A percentile compares a stretch with the other conserved stretches of the same genome.
Evolutionary conservation across 2,113 vertebrate species (phyloP).

Genomic region (Pyxicephalus adspersus): DNA sequence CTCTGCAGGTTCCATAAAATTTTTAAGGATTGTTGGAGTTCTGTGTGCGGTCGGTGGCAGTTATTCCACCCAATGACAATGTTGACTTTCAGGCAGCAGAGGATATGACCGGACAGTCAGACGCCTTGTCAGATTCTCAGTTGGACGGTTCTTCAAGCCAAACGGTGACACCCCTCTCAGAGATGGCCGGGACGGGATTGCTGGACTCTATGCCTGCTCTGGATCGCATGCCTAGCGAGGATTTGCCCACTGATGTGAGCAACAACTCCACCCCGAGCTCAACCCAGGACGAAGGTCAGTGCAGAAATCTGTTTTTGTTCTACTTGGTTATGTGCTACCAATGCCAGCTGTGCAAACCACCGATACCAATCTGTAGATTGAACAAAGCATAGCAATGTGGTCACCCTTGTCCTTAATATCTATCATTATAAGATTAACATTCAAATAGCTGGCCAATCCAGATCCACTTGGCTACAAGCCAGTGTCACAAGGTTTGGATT

Average conservation of each 20-base stretch:
- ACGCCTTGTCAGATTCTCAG: conserved; percentile 70
- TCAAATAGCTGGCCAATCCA: too few relatives aligned
- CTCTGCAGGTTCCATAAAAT: too few relatives aligned
- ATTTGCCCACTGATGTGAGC: conserved; percentile 86
- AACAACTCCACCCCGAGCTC: conserved; percentile 88
- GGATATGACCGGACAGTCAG: conserved; percentile 68
- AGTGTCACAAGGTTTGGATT: too few relatives aligned
- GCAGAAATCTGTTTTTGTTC: background rate
- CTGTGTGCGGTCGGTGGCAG: too few relatives aligned
- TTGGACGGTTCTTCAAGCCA: conserved; percentile 73
- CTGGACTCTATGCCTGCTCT: conserved; percentile 77
- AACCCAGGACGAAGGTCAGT: conserved; percentile 84
- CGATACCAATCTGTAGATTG: too few relatives aligned
- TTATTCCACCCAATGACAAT: background rate
- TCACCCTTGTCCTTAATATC: too few relatives aligned
- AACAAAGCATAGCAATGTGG: too few relatives aligned
- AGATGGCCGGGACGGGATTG: conserved; percentile 55
- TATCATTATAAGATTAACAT: too few relatives aligned
- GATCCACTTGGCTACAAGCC: too few relatives aligned
- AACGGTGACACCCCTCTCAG: conserved; percentile 68
- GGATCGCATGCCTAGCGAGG: conserved; percentile 83
- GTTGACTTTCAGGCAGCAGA: conserved; percentile 72
- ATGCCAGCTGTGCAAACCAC: too few relatives aligned
- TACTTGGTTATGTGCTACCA: background rate
- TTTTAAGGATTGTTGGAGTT: too few relatives aligned